Percentiles rank a stretch among this genome's conserved stretches.
These are phyloP conservation scores for Imbricaverruca yamaguchii DNA, from an alignment of 2,888 invertebrate species.

Conservation along the genomic window DNA sequence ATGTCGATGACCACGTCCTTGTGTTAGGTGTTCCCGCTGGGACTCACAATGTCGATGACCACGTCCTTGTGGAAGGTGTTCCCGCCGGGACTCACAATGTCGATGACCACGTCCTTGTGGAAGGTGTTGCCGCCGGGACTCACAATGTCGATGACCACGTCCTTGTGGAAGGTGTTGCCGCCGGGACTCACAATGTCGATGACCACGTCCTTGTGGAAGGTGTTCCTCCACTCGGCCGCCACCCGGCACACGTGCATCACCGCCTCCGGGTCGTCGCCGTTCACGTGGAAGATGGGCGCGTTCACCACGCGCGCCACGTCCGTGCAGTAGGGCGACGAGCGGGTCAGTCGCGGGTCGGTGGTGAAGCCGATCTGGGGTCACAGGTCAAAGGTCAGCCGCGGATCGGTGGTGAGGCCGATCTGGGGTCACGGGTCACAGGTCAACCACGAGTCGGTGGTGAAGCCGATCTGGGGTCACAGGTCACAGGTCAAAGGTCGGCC, in stretches of 20 bases:
- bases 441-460: slow-evolving; percentile 94
- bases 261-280: slow-evolving; percentile 85
- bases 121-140: too few relatives aligned
- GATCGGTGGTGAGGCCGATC: slow-evolving; percentile 94
- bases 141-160: too few relatives aligned
- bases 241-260: slow-evolving; percentile 86
- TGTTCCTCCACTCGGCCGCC: slow-evolving; percentile 85
- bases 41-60: too few relatives aligned
- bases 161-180: too few relatives aligned
- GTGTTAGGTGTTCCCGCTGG: too few relatives aligned
- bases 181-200: slow-evolving; percentile 11
- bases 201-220: slow-evolving; percentile 89
- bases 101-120: too few relatives aligned
- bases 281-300: slow-evolving; percentile 91
- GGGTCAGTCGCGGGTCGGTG: slow-evolving; percentile 76
- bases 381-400: not conserved
- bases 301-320: slow-evolving; percentile 88
- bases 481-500: slow-evolving; percentile 80
- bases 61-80: too few relatives aligned
- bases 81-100: too few relatives aligned
- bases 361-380: slow-evolving; percentile 70
- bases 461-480: slow-evolving; percentile 56
- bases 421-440: too few relatives aligned
- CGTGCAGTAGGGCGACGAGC: slow-evolving; percentile 88
- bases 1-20: too few relatives aligned